Conservation (phyloP, 2,888 invertebrate species). For the Anthophora plumipes region DNA sequence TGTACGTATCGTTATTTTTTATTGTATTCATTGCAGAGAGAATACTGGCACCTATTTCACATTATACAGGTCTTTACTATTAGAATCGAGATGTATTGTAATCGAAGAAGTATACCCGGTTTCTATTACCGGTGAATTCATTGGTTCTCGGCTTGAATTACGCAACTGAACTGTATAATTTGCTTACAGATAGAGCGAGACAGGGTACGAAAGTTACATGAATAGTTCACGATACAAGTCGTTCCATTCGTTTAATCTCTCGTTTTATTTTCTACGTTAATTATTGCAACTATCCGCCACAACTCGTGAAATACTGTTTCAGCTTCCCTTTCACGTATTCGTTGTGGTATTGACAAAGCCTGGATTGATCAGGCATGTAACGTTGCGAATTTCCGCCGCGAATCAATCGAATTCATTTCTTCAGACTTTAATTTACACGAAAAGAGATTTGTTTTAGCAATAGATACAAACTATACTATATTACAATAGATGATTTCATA, state of each 20-base stretch:
- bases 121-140: conserved; percentile 32
- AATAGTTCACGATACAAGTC: not conserved
- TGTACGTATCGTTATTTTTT: no score
- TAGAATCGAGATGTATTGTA: conserved; percentile 20
- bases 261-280: conserved; percentile 22
- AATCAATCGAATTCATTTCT: not conserved
- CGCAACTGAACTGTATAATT: conserved; percentile 23
- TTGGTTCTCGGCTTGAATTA: conserved; percentile 40
- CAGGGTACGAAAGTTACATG: conserved; percentile 13
- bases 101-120: conserved; percentile 32
- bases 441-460: no score
- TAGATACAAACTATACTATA: no score
- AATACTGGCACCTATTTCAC: conserved; percentile 19
- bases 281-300: not conserved
- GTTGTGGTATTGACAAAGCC: not conserved
- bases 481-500: no score
- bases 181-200: not conserved
- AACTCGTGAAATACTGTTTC: conserved; percentile 7
- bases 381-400: not conserved
- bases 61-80: conserved; percentile 10
- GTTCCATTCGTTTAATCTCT: conserved; percentile 2
- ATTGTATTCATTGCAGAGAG: not conserved
- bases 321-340: not conserved
- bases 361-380: not conserved
- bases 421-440: not conserved